phyloP scores from a whole-genome alignment of 2,113 vertebrate genomes.

The Herpailurus yagouaroundi region DNA sequence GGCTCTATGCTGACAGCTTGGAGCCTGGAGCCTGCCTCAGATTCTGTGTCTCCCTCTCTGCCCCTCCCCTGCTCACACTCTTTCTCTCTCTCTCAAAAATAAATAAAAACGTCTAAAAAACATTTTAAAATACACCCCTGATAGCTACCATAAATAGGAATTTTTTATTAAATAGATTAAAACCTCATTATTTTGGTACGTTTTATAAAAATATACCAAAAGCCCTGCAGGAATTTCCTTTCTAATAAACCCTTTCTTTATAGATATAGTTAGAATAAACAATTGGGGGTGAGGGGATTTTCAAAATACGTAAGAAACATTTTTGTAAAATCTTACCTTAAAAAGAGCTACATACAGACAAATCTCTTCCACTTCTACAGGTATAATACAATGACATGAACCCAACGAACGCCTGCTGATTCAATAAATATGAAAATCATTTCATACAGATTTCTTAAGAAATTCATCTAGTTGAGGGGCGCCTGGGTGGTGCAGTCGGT shows the following conservation, averaged over 20 bases:
- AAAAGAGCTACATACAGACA: background rate
- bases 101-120: background rate
- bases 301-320: background rate
- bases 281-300: background rate
- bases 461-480: background rate
- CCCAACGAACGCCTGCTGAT: background rate
- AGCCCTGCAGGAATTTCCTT: background rate
- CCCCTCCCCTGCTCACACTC: background rate
- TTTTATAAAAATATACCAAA: background rate
- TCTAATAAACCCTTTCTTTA: background rate
- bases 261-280: background rate
- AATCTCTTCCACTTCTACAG: background rate
- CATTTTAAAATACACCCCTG: background rate
- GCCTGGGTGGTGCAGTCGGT: too few species aligned
- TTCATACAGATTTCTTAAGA: background rate
- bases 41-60: background rate
- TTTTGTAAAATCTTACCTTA: background rate
- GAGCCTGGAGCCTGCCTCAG: background rate
- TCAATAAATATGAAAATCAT: background rate
- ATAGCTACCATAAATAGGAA: background rate
- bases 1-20: background rate
- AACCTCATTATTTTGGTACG: background rate
- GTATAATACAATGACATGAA: background rate
- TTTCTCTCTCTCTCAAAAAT: background rate
- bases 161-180: conserved; percentile 11